Evolutionary conservation across 2,113 vertebrate genomes (phyloP).

Genomic region (Coracopsis vasa): DNA sequence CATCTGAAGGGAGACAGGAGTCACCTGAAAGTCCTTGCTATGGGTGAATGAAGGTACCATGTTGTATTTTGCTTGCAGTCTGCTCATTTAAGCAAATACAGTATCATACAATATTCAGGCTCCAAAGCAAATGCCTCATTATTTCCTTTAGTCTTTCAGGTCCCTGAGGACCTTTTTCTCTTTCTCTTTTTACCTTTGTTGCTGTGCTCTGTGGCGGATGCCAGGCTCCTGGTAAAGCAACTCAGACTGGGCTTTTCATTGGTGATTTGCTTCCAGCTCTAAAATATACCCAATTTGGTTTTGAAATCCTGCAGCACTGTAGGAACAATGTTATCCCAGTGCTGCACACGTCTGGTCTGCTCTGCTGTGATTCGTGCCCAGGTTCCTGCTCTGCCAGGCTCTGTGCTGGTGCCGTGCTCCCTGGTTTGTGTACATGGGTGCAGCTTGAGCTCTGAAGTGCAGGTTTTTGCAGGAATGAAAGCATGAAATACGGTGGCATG

Average conservation of each 20-base stretch:
- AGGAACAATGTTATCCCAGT: constrained; percentile 26
- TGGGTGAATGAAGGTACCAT: rapidly evolving
- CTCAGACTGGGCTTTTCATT: neutral
- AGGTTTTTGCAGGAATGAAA: neutral
- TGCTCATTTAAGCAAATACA: neutral
- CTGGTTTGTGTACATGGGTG: rapidly evolving
- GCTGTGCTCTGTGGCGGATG: neutral
- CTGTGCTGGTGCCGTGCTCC: neutral
- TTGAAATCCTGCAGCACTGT: neutral
- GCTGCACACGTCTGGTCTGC: neutral
- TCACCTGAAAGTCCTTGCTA: neutral
- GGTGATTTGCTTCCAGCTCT: neutral
- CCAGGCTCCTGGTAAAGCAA: constrained; percentile 1
- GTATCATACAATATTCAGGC: neutral
- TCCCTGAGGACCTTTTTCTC: neutral
- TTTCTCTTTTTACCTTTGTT: constrained; percentile 1
- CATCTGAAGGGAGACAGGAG: neutral
- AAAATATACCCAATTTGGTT: neutral
- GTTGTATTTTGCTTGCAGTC: neutral
- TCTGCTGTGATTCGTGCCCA: neutral
- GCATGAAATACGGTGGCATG: neutral
- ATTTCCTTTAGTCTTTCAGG: neutral
- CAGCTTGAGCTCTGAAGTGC: neutral
- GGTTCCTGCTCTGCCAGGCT: neutral
- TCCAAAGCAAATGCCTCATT: constrained; percentile 4